phyloP scores from a whole-genome alignment of 2,888 invertebrate species.

The Acronicta psi region DNA sequence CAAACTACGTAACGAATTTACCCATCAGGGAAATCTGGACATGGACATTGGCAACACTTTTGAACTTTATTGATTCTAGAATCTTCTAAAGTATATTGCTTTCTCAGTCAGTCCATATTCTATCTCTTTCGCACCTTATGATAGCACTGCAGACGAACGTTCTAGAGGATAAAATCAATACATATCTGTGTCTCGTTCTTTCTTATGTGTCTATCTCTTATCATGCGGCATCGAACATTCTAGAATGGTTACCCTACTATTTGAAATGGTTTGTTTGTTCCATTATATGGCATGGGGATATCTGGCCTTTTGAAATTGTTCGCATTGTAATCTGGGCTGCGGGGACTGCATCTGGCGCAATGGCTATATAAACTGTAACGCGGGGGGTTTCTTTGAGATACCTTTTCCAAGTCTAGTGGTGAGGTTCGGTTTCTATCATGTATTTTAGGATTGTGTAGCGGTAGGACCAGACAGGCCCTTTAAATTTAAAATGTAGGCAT shows the following conservation, averaged over 20 bases:
- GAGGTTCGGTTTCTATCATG: conserved; percentile 64
- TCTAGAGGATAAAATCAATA: conserved; percentile 50
- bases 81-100: conserved; percentile 53
- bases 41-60: conserved; percentile 36
- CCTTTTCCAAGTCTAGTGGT: conserved; percentile 69
- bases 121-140: conserved; percentile 48
- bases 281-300: background rate
- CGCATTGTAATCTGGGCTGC: conserved; percentile 49
- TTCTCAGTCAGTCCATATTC: conserved; percentile 24
- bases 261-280: conserved; percentile 21
- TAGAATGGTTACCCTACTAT: conserved; percentile 64
- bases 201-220: conserved; percentile 55
- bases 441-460: conserved; percentile 57
- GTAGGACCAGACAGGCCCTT: conserved; percentile 58
- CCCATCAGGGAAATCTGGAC: conserved; percentile 5
- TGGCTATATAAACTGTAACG: conserved; percentile 65
- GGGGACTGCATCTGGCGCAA: conserved; percentile 46
- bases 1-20: background rate
- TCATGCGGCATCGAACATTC: conserved; percentile 61
- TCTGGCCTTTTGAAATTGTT: conserved; percentile 35
- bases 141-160: conserved; percentile 47
- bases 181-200: conserved; percentile 33
- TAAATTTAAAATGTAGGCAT: conserved; percentile 67
- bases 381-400: conserved; percentile 59
- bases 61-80: conserved; percentile 52